Base-by-base conservation (phyloP, 2,888 invertebrate species). In the Netelia fuscicornis region DNA sequence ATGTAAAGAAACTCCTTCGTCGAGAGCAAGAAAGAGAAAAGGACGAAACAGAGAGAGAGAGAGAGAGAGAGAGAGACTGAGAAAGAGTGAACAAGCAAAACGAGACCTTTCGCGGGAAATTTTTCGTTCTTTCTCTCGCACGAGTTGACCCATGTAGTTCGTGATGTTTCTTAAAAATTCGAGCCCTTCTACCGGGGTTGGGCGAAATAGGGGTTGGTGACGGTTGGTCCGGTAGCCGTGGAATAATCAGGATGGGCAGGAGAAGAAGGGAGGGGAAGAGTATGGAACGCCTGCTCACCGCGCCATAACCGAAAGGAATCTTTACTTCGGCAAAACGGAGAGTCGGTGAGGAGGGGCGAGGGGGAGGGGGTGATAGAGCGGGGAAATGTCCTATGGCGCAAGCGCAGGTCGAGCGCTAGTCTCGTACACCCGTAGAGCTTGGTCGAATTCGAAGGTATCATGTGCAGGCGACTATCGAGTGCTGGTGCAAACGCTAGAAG, bases 241-340 rank as follows among this genome's bases (percentile, higher is more conserved):
- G 58, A 37, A 71, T 54, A 75, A 70, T 52, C 0, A 1, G 25
- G 65, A 20, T 25, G 23, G 56, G n/a, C n/a, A 0, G 2, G n/a
- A 23, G 13, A 48, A 23, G 30, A n/a, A n/a, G n/a, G 30, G n/a
- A 20, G 6, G 20, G 42, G 42, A 25, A 30, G 70, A 68, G 58
- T 74, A 23, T 75, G 37, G 37, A 37, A 37, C 37, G 37, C 37
- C 37, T 72, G 70, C 56, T 70, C 67, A 86, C 78, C 79, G 74
- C 76, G 72, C 37, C 64, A 20, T 23, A 74, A 72, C 85, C 72
- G 62, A 86, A 86, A 87, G 85, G 86, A 86, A 87, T 87, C 87
- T 87, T 87, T 87, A 87, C 86, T 84, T 74, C 44, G 84, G 37
- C 67, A 44, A 74, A 84, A 71, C 52, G 75, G 74, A 79, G 84